phyloP scores from a whole-genome alignment of 2,797 vertebrate genomes.

The Alcedo quadribrachys region DNA sequence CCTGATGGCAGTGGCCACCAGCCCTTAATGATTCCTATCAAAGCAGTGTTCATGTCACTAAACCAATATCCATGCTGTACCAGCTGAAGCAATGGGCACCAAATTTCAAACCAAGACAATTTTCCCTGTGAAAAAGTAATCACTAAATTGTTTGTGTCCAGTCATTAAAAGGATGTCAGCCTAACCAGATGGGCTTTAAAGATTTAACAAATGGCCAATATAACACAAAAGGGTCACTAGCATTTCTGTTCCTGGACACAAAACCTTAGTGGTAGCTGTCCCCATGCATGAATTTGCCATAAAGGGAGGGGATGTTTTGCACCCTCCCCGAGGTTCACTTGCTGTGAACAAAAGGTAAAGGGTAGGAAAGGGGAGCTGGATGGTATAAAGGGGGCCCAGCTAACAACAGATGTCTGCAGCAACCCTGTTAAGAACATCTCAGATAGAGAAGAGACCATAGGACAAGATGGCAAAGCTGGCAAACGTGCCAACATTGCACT shows the following conservation, averaged over 20 bases:
- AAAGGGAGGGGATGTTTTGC: neutral
- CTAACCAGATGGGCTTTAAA: conserved; percentile 34
- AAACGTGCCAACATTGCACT: neutral
- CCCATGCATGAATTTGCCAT: neutral
- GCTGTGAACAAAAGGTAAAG: neutral
- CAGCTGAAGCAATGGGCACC: conserved; percentile 6
- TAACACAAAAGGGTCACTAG: neutral
- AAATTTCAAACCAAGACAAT: neutral
- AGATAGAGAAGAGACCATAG: neutral
- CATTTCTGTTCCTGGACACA: neutral
- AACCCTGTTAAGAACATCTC: neutral
- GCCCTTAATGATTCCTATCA: neutral
- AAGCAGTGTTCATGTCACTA: neutral
- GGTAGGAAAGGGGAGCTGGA: neutral
- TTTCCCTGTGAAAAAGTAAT: neutral
- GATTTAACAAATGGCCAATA: conserved; percentile 18
- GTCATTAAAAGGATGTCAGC: neutral
- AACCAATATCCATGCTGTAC: neutral
- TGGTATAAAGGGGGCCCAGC: neutral
- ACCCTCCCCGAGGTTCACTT: neutral
- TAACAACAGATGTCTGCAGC: neutral
- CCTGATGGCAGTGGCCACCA: neutral
- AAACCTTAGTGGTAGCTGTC: neutral
- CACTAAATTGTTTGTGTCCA: neutral
- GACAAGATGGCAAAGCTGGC: neutral